Percentiles rank a stretch among this genome's conserved stretches.
phyloP scores from a whole-genome alignment of 2,113 vertebrate species.

The Oryzias javanicus region DNA sequence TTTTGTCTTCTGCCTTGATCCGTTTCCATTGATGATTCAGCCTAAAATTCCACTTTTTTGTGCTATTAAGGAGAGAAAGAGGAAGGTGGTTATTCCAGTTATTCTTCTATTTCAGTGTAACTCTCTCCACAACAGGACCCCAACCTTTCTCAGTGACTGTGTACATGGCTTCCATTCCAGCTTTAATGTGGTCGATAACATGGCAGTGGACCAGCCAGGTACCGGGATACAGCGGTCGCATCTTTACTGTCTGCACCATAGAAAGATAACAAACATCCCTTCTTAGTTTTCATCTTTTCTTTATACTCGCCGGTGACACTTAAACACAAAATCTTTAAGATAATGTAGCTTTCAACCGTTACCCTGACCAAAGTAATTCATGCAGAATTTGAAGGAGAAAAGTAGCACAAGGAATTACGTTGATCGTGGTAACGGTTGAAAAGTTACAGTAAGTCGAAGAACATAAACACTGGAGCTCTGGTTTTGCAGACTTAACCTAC shows the following conservation, averaged over 20 bases:
- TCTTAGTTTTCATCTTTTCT: not conserved
- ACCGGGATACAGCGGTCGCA: conserved; percentile 83
- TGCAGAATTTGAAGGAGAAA: too few species aligned
- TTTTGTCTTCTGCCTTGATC: not conserved
- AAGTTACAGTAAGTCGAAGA: too few species aligned
- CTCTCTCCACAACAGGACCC: not conserved
- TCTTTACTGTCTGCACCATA: conserved; percentile 83
- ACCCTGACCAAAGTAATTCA: too few species aligned
- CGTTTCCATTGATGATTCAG: conserved; percentile 17
- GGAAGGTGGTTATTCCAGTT: not conserved
- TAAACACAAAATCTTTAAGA: too few species aligned
- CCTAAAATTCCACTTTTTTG: conserved; percentile 38
- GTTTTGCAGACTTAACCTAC: too few species aligned
- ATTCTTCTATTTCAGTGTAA: not conserved
- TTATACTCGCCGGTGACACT: too few species aligned
- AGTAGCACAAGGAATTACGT: too few species aligned
- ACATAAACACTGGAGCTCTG: too few species aligned
- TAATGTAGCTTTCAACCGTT: too few species aligned
- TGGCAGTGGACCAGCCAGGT: conserved; percentile 93
- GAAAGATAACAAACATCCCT: not conserved
- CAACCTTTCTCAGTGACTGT: conserved; percentile 59
- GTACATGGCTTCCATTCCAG: conserved; percentile 63
- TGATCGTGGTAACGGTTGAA: too few species aligned
- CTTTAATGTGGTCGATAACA: conserved; percentile 85
- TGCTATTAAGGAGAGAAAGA: conserved; percentile 36